Percentiles rank a stretch among this genome's conserved stretches.
Evolutionary conservation across 2,797 vertebrate species (phyloP).

Genomic region (Serranus cabrilla): DNA sequence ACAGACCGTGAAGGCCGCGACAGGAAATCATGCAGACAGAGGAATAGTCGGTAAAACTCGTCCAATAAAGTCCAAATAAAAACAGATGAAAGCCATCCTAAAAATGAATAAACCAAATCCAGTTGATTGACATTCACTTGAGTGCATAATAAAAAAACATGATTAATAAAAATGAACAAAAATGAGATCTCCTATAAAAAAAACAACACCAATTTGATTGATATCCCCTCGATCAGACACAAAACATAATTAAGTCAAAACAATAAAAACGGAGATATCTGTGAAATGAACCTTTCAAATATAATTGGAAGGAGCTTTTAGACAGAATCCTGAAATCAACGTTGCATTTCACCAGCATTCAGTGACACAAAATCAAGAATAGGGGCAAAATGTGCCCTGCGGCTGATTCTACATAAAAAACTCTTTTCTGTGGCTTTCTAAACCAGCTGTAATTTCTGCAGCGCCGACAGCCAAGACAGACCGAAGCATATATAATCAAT

Average conservation of each 20-base stretch:
- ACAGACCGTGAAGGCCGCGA: not conserved
- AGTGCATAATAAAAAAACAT: too few species aligned
- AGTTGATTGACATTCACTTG: too few species aligned
- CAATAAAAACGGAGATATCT: too few species aligned
- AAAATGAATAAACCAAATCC: too few species aligned
- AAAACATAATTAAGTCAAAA: too few species aligned
- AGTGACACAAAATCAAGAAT: conserved; percentile 42
- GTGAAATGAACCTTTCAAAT: not conserved
- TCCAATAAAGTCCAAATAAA: not conserved
- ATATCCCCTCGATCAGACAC: too few species aligned
- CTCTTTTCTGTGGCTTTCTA: conserved; percentile 24
- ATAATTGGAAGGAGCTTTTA: conserved; percentile 1
- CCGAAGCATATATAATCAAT: conserved; percentile 39
- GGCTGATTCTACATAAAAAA: conserved; percentile 45
- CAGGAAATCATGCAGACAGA: not conserved
- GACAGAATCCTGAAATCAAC: conserved; percentile 21
- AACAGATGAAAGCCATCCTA: too few species aligned
- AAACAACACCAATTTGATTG: too few species aligned
- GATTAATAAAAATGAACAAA: too few species aligned
- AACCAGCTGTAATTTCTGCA: conserved; percentile 47
- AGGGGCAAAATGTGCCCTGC: conserved; percentile 14
- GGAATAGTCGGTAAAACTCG: not conserved
- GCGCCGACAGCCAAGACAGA: conserved; percentile 24
- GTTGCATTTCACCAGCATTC: conserved; percentile 15
- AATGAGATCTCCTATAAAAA: too few species aligned